Conservation (phyloP, 2,113 vertebrate genomes). For the Gadus macrocephalus region DNA sequence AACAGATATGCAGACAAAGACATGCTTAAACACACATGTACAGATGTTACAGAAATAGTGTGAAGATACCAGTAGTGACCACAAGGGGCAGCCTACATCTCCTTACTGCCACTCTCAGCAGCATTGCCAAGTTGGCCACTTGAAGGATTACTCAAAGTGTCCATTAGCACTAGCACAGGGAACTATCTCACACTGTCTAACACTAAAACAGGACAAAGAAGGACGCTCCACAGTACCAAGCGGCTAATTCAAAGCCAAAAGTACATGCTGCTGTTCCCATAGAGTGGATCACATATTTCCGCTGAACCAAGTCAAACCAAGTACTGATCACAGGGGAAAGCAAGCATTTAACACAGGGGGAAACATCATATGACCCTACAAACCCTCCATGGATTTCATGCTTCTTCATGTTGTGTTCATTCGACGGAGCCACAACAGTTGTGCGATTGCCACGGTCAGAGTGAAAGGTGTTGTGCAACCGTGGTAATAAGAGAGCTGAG, state of each 20-base stretch:
- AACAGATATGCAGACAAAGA: constrained; percentile 31
- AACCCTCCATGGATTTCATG: too few species aligned
- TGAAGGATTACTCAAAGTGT: constrained; percentile 34
- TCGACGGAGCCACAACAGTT: too few species aligned
- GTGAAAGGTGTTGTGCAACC: not conserved
- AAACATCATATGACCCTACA: too few species aligned
- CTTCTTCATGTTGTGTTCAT: too few species aligned
- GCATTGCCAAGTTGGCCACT: not conserved
- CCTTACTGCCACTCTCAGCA: constrained; percentile 16
- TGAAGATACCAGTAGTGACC: constrained; percentile 19
- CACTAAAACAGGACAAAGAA: constrained; percentile 13
- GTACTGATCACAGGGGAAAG: too few species aligned
- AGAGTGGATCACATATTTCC: too few species aligned
- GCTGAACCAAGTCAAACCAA: too few species aligned
- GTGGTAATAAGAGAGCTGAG: not conserved
- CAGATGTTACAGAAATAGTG: not conserved
- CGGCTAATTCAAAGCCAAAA: too few species aligned
- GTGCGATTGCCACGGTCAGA: too few species aligned
- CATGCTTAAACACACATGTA: not conserved
- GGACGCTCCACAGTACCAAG: not conserved
- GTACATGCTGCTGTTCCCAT: too few species aligned
- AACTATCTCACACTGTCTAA: constrained; percentile 11
- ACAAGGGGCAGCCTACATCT: constrained; percentile 43
- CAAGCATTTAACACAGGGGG: too few species aligned
- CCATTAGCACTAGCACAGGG: constrained; percentile 23